Evolutionary conservation across 2,113 vertebrate species (phyloP), one percentile per base, ranked within the genome.

Genomic region (Sceloporus tristichus): DNA sequence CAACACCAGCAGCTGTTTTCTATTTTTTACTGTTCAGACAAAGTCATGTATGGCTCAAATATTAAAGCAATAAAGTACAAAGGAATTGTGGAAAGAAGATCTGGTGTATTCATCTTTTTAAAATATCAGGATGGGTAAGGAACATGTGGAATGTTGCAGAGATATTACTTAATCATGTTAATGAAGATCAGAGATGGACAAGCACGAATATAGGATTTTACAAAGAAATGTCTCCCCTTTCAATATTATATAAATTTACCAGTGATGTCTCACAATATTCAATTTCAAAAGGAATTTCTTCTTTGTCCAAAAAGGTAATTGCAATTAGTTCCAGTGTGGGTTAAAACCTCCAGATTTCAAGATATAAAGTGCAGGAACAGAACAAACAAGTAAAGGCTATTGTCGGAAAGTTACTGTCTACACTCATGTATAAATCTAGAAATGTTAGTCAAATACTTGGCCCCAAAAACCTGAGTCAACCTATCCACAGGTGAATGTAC

Each of bases 121-220:
- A 48, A 87, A 42, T 40, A 54, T 81, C 27, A 42, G 34, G 42
- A 71, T 1, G 27, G 66, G 25, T 86, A 54, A 70, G 75, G 71
- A 71, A 79, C 70, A 7, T 54, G 75, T 23, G 13, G 13, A 73
- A 82, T 9, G 56, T 42, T 74, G 38, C 5, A 75, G 38, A 82
- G 81, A 62, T 74, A 27, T 3, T 3, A 81, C 62, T 62, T 62
- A 82, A 74, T 25, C 8, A 11, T 62, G 9, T 48, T 74, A 82
- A 40, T 75, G 23, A 81, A 54, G 66, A 81, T 87, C 38, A 81
- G 70, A 81, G 34, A 81, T 62, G 78, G 78, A 42, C 70, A 81
- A 42, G 9, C 68, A 87, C 13, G 16, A 23, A 80, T 71, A 73
- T 10, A 4, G 66, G 48, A 29, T 25, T 73, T 27, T n/a, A 83